Percentiles rank a stretch among this genome's conserved stretches.
phyloP scores from a whole-genome alignment of 2,797 vertebrate genomes.

The Platyrinchus mystaceus region DNA sequence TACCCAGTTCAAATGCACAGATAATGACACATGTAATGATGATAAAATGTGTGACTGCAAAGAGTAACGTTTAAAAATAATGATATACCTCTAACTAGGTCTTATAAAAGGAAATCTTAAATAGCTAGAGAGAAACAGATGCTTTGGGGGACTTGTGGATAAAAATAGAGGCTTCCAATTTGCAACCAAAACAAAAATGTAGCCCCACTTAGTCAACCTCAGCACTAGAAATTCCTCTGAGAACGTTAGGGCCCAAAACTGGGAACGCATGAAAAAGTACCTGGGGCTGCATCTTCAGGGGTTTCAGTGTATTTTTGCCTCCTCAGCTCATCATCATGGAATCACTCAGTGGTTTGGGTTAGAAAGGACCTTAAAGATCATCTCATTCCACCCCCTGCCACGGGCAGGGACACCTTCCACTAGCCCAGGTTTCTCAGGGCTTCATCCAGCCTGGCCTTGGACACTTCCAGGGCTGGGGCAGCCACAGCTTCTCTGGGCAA shows the following conservation, averaged over 20 bases:
- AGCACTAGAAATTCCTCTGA: neutral
- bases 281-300: neutral
- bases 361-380: neutral
- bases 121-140: conserved; percentile 56
- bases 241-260: neutral
- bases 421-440: rapidly evolving
- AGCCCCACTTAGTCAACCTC: neutral
- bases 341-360: rapidly evolving
- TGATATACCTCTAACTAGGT: conserved; percentile 39
- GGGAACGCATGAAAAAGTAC: neutral
- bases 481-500: neutral
- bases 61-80: conserved; percentile 51
- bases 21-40: conserved; percentile 20
- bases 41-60: conserved; percentile 22
- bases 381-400: neutral
- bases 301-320: neutral
- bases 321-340: neutral
- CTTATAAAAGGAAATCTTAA: conserved; percentile 41
- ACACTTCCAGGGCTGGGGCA: neutral
- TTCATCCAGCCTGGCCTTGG: neutral
- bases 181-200: conserved; percentile 45
- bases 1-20: neutral
- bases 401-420: neutral
- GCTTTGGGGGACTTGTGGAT: conserved; percentile 50
- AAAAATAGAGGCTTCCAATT: conserved; percentile 54